Base-by-base conservation (phyloP, 1,140 invertebrate genomes). In the Aleiodes sp. region DNA sequence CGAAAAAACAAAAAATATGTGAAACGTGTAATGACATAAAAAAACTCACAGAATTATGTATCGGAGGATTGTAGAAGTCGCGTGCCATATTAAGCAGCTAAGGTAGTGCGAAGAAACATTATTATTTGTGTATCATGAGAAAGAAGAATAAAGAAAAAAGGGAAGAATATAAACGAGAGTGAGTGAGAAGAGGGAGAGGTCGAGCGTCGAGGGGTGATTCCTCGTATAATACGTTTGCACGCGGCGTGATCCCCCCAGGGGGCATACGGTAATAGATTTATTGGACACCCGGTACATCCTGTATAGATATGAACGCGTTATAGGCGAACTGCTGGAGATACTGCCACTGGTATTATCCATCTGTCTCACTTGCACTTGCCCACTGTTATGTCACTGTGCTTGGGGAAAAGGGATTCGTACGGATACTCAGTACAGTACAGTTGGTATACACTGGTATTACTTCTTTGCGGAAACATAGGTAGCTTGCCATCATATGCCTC, bases 251-350 rank as follows among this genome's bases (percentile, higher is more conserved):
- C 63, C 64, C 61, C 76, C 70, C 59, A 60, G 65, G 73, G 70
- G 65, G 62, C 21, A 63, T 57, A 71, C 75, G 77, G 78, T 86
- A 86, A 85, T 86, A 84, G 83, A 86, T 86, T 86, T 86, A 85
- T 84, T 80, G 80, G 78, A 76, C 77, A 81, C 80, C 78, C 78
- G 77, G 78, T 82, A 81, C 66, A 75, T 80, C 73, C 75, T 76
- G 77, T 80, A 78, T 83, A 83, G 80, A 78, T 82, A 82, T 78
- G 74, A 70, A 80, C 76, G 76, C 46, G 46, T 52, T 52, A 52
- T 52, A 52, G 46, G 46, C 46, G 46, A 52, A 52, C 46, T n/a
- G n/a, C 46, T 52, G 19, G 46, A 52, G 46, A 52, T 52, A 52
- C 46, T 52, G 46, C 19, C 7, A 24, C 46, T 52, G 46, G 46